Conservation (phyloP, 2,888 invertebrate genomes). For the Drosophila siamana region DNA sequence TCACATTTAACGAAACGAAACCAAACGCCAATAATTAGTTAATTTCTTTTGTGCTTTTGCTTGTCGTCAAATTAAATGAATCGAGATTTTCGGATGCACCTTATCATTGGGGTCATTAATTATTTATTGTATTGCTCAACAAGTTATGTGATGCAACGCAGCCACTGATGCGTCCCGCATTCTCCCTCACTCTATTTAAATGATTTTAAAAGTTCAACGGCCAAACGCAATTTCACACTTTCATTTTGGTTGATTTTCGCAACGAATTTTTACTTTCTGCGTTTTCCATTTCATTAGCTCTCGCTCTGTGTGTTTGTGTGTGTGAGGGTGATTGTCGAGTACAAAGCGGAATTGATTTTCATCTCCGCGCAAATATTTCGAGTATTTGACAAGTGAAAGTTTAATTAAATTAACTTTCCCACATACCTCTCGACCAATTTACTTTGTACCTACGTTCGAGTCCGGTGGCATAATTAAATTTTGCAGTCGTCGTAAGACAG, state of each 20-base stretch:
- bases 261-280: constrained; percentile 32
- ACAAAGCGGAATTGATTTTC: constrained; percentile 39
- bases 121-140: background rate
- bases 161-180: background rate
- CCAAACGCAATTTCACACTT: constrained; percentile 2
- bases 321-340: background rate
- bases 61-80: background rate
- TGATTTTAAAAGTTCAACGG: background rate
- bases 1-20: too few species aligned
- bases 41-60: too few species aligned
- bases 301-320: background rate
- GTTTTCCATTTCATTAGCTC: constrained; percentile 54
- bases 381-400: constrained; percentile 57
- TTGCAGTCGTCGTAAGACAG: constrained; percentile 16
- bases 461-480: constrained; percentile 58
- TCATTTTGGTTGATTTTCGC: constrained; percentile 1
- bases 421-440: background rate
- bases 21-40: too few species aligned
- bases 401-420: constrained; percentile 62
- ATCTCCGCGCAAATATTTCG: constrained; percentile 32
- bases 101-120: background rate
- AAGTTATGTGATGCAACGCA: background rate
- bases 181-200: background rate
- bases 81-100: background rate
- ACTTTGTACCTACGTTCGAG: background rate